Base-by-base conservation (phyloP, 2,888 invertebrate species). In the Allolobophora icterica region DNA sequence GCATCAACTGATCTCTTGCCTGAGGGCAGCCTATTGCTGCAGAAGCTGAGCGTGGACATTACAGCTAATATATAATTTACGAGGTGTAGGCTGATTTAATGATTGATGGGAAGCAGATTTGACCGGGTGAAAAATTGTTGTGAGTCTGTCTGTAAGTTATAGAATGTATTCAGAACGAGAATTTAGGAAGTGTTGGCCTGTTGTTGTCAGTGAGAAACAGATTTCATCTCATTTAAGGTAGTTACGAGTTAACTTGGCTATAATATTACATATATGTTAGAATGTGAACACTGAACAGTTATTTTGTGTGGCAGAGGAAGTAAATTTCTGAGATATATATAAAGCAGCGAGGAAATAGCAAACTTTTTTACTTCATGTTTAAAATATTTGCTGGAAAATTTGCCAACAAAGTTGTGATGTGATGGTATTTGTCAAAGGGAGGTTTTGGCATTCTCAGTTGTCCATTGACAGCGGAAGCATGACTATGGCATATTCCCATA, bases 221-320 rank as follows among this genome's bases (percentile, higher is more conserved):
- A 42, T 42, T 42, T 42, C 15, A 42, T 42, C 42, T 17, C 42
- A 42, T 42, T 42, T 1, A 42, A 42, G 17, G 42, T 42, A 17
- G 42, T 42, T 42, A 11, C 13, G 42, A 42, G 42, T 42, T 42
- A 1, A 42, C 5, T 17, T 42, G 38, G 38, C 38, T 38, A 38
- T 38, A 38, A 38, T 38, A 21, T 52, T n/a, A n/a, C n/a, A n/a
- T n/a, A 11, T n/a, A 71, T 71, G n/a, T 8, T 71, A 17, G 30
- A 71, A 5, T 71, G 71, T 71, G 71, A 71, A 71, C n/a, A 71
- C n/a, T 71, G 71, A 71, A 71, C n/a, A 71, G 71, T 71, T 71
- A n/a, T 71, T 52, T n/a, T 71, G 71, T 11, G 1, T n/a, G 6
- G 8, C 5, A n/a, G 1, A 71, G 71, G 71, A 71, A 71, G 71